A percentile compares a stretch with the other conserved stretches of the same genome.
These are phyloP conservation scores for Elephantulus edwardii DNA, from an alignment of 2,113 vertebrate species.

Conservation along the genomic window DNA sequence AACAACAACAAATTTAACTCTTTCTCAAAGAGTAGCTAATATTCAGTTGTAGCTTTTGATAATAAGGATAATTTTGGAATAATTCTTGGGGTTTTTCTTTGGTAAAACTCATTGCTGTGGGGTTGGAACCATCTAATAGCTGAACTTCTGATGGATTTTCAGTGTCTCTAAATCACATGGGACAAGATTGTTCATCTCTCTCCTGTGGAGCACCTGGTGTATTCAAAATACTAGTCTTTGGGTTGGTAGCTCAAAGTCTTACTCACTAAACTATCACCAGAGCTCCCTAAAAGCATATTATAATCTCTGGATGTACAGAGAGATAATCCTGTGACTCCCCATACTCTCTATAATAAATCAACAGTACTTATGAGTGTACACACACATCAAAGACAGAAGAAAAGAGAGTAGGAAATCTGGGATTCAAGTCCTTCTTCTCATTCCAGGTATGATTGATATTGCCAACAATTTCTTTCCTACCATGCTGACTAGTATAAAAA, in stretches of 20 bases:
- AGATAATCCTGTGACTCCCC: not conserved
- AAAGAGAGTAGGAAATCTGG: not conserved
- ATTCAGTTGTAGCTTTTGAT: not conserved
- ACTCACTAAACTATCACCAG: too few species aligned
- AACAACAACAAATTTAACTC: not conserved
- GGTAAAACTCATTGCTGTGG: too few species aligned
- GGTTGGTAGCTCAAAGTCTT: too few species aligned
- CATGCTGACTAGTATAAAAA: not conserved
- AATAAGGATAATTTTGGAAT: not conserved
- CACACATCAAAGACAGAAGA: not conserved
- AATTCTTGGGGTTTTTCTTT: not conserved
- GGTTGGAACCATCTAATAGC: too few species aligned
- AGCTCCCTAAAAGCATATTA: not conserved
- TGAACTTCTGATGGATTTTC: too few species aligned
- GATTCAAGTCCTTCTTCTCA: not conserved
- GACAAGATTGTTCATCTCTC: too few species aligned
- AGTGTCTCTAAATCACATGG: too few species aligned
- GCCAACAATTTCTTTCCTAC: not conserved
- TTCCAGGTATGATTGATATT: not conserved
- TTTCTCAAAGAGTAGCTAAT: not conserved
- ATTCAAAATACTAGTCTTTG: too few species aligned
- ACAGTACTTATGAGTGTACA: not conserved
- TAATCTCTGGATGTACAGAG: not conserved
- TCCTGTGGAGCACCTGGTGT: too few species aligned
- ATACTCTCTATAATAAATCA: not conserved